Evolutionary conservation across 2,113 vertebrate genomes (phyloP).

Genomic region (Brevimyrus niger): DNA sequence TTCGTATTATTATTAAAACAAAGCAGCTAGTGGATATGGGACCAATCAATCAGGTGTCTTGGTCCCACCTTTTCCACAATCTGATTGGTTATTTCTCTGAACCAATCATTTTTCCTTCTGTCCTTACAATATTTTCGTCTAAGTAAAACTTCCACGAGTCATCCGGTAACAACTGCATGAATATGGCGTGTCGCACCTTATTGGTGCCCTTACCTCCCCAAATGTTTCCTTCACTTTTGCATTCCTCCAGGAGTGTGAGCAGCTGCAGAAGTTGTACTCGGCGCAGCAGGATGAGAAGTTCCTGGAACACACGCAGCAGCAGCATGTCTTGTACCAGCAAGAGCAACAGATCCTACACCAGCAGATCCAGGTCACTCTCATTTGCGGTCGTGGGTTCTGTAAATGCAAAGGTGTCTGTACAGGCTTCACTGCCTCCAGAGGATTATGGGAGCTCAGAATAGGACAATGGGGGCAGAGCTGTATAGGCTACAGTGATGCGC

Average conservation of each 20-base stretch:
- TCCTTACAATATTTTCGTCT: too few relatives aligned
- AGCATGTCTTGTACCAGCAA: slow-evolving; percentile 96
- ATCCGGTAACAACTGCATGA: not conserved
- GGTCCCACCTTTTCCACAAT: too few relatives aligned
- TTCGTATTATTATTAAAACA: not conserved
- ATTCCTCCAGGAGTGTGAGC: slow-evolving; percentile 83
- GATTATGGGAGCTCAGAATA: not conserved
- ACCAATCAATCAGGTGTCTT: too few relatives aligned
- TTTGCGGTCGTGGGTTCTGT: not conserved
- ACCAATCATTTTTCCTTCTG: too few relatives aligned
- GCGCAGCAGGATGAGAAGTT: slow-evolving; percentile 79
- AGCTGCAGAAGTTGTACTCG: slow-evolving; percentile 95
- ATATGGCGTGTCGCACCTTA: not conserved
- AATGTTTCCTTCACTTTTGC: not conserved
- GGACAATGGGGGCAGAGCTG: not conserved
- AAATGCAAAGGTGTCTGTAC: not conserved
- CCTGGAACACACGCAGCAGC: slow-evolving; percentile 95
- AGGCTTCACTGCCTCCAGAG: not conserved
- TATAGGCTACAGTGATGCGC: not conserved
- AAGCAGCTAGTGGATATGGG: too few relatives aligned
- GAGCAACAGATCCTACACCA: slow-evolving; percentile 90
- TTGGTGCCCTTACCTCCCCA: not conserved
- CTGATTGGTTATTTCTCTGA: too few relatives aligned
- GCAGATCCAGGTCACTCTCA: slow-evolving; percentile 75
- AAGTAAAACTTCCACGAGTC: not conserved